Conservation (phyloP, 2,888 invertebrate species). For the Hoplodrina ambigua region DNA sequence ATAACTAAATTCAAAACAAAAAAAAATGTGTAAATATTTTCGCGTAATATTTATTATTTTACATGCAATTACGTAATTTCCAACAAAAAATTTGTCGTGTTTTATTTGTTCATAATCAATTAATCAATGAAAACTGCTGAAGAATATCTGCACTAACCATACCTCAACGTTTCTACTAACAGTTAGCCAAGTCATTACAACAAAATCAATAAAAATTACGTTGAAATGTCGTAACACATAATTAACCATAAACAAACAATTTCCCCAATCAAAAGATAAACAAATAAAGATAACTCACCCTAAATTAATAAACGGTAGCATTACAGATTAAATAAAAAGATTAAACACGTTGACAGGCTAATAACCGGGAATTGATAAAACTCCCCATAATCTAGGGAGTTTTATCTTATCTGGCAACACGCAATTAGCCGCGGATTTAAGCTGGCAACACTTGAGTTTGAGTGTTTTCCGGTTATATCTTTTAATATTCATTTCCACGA, state of each 20-base stretch:
- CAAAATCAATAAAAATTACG: not conserved
- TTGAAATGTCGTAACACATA: not conserved
- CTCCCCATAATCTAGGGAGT: conserved; percentile 67
- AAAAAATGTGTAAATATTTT: too few relatives aligned
- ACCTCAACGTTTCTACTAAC: too few relatives aligned
- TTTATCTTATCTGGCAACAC: conserved; percentile 86
- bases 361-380: conserved; percentile 70
- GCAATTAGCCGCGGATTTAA: conserved; percentile 82
- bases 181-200: too few relatives aligned
- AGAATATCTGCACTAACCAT: too few relatives aligned
- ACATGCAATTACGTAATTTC: too few relatives aligned
- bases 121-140: too few relatives aligned
- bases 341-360: conserved; percentile 66
- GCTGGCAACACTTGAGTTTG: conserved; percentile 71
- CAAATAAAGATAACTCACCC: conserved; percentile 63
- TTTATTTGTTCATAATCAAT: too few relatives aligned
- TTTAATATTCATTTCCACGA: conserved; percentile 57
- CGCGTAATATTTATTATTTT: too few relatives aligned
- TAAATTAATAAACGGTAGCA: conserved; percentile 84
- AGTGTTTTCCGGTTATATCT: conserved; percentile 62
- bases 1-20: too few relatives aligned
- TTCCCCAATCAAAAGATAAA: conserved; percentile 43
- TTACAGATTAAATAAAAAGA: conserved; percentile 61
- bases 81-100: too few relatives aligned
- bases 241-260: conserved; percentile 23